Conservation (phyloP, 1,140 invertebrate species). For the Drosophila albomicans region DNA sequence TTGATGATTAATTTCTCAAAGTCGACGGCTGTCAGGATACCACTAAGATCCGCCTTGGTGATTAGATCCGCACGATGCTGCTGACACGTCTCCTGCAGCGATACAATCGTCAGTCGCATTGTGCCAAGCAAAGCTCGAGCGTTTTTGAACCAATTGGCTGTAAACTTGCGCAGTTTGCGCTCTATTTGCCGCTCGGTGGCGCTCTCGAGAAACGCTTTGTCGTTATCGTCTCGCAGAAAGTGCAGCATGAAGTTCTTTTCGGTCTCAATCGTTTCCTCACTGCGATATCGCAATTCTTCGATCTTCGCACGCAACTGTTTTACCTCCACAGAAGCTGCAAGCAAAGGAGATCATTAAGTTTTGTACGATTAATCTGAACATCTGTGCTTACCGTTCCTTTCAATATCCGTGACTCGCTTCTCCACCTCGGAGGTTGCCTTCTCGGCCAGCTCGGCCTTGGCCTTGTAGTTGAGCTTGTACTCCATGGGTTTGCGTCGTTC, state of each 20-base stretch:
- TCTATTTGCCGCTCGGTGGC: slow-evolving; percentile 79
- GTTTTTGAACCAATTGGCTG: slow-evolving; percentile 79
- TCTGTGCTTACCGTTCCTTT: slow-evolving; percentile 59
- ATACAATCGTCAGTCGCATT: slow-evolving; percentile 75
- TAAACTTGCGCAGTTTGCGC: slow-evolving; percentile 77
- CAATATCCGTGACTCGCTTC: slow-evolving; percentile 68
- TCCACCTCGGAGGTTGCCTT: slow-evolving; percentile 70
- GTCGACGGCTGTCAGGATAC: slow-evolving; percentile 84
- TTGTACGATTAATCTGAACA: neutral
- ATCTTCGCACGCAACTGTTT: slow-evolving; percentile 77
- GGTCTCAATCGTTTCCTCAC: slow-evolving; percentile 75
- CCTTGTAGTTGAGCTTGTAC: slow-evolving; percentile 67
- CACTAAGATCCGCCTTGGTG: slow-evolving; percentile 84
- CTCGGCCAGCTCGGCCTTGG: slow-evolving; percentile 78
- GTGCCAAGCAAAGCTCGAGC: slow-evolving; percentile 73
- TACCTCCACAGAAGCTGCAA: slow-evolving; percentile 63
- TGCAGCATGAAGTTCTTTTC: slow-evolving; percentile 77
- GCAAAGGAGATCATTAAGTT: neutral
- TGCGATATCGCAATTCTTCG: slow-evolving; percentile 68
- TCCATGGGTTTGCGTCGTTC: slow-evolving; percentile 54
- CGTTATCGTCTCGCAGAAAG: slow-evolving; percentile 70
- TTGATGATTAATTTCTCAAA: slow-evolving; percentile 85
- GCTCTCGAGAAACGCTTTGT: slow-evolving; percentile 58
- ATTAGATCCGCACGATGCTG: slow-evolving; percentile 73
- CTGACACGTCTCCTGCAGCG: slow-evolving; percentile 75